Conservation (phyloP, 30 jellyfish, hydroid and myxozoan genomes). For the Aurelia aurita region DNA sequence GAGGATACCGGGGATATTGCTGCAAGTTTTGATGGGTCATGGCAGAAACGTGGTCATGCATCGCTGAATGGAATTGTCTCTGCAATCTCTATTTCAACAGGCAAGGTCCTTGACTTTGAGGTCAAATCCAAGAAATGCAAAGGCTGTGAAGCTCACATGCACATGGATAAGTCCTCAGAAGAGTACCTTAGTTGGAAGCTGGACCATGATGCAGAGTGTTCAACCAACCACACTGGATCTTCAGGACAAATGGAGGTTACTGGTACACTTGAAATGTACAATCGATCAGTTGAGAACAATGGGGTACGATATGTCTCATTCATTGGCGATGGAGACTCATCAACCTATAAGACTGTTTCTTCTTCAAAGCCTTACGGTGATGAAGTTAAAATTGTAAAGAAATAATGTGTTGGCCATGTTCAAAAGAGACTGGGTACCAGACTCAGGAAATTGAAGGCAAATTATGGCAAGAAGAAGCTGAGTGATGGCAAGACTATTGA, state of each 20-base stretch:
- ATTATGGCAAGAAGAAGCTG: not conserved
- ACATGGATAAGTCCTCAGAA: not conserved
- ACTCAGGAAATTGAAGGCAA: not conserved
- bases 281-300: too few species aligned
- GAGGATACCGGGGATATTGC: not conserved
- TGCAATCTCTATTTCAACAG: too few species aligned
- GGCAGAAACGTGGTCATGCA: too few species aligned
- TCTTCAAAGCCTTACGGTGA: not conserved
- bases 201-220: not conserved
- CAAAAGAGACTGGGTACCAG: not conserved
- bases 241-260: constrained; percentile 1
- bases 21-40: too few species aligned
- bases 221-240: not conserved
- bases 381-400: not conserved
- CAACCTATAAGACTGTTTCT: not conserved
- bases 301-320: too few species aligned
- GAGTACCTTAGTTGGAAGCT: not conserved
- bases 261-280: too few species aligned
- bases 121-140: too few species aligned
- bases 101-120: too few species aligned
- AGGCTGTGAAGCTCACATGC: not conserved
- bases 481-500: not conserved
- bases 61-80: too few species aligned
- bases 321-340: too few species aligned
- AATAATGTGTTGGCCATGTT: not conserved